Percentiles rank a stretch among this genome's conserved stretches.
These are phyloP conservation scores for Cephus nigrinus DNA, from an alignment of 2,888 invertebrate species.

Conservation along the genomic window DNA sequence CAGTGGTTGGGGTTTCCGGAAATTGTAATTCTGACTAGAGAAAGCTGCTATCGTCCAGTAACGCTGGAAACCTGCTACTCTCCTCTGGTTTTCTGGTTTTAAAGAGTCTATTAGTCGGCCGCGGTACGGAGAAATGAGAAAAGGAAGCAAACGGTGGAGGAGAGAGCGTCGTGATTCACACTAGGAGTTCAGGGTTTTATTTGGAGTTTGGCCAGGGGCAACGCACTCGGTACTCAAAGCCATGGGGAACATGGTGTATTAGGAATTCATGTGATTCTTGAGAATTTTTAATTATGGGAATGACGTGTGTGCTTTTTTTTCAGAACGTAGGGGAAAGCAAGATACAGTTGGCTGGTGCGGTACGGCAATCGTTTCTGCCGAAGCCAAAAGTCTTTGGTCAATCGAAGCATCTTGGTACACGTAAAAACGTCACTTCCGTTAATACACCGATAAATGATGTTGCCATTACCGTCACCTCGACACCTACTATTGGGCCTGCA, in stretches of 20 bases:
- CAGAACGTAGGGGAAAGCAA: constrained; percentile 60
- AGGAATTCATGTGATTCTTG: background rate
- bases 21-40: background rate
- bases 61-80: background rate
- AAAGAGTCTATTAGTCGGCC: background rate
- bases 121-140: background rate
- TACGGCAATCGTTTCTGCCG: constrained; percentile 54
- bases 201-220: constrained; percentile 53
- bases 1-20: background rate
- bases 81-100: background rate
- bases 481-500: background rate
- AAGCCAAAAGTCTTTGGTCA: constrained; percentile 47
- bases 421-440: background rate
- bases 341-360: constrained; percentile 55
- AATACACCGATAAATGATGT: constrained; percentile 24
- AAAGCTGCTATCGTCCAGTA: background rate
- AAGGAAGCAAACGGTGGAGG: background rate
- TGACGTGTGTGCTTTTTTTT: constrained; percentile 19
- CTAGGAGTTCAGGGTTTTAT: constrained; percentile 36
- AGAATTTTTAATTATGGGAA: background rate
- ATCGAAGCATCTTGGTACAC: constrained; percentile 20
- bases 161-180: constrained; percentile 35
- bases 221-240: constrained; percentile 33
- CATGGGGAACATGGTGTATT: background rate
- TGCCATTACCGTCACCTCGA: background rate